phyloP scores from a whole-genome alignment of 2,888 invertebrate genomes.

The Ceriagrion tenellum region DNA sequence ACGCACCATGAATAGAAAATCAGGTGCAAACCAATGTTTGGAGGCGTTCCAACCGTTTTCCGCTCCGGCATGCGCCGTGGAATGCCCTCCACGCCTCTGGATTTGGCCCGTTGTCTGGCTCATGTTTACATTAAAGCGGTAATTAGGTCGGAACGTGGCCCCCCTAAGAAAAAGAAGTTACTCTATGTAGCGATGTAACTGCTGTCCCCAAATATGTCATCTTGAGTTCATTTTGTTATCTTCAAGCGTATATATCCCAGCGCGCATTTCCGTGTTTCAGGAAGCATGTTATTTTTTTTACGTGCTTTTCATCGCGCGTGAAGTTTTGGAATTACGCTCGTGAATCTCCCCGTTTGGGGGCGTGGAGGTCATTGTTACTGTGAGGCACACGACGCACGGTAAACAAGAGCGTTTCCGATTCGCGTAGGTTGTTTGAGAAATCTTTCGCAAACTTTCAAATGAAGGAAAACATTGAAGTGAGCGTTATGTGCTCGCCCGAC shows the following conservation, averaged over 20 bases:
- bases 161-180: neutral
- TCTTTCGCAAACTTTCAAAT: neutral
- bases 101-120: neutral
- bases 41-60: neutral
- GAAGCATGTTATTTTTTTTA: too few species aligned
- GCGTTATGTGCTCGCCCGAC: neutral
- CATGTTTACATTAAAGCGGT: neutral
- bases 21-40: neutral
- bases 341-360: neutral
- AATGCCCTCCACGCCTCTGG: neutral
- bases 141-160: conserved; percentile 4
- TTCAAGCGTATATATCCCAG: too few species aligned
- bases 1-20: neutral
- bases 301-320: too few species aligned
- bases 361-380: too few species aligned
- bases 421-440: neutral
- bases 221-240: too few species aligned
- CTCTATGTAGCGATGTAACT: neutral
- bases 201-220: neutral
- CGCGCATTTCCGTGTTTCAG: too few species aligned
- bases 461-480: neutral
- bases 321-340: neutral
- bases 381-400: too few species aligned
- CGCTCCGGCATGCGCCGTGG: neutral
- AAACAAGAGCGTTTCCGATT: neutral